Evolutionary conservation across 2,113 vertebrate genomes (phyloP), one percentile per base, ranked within the genome.

Genomic region (Tenebrosternarchus preto): DNA sequence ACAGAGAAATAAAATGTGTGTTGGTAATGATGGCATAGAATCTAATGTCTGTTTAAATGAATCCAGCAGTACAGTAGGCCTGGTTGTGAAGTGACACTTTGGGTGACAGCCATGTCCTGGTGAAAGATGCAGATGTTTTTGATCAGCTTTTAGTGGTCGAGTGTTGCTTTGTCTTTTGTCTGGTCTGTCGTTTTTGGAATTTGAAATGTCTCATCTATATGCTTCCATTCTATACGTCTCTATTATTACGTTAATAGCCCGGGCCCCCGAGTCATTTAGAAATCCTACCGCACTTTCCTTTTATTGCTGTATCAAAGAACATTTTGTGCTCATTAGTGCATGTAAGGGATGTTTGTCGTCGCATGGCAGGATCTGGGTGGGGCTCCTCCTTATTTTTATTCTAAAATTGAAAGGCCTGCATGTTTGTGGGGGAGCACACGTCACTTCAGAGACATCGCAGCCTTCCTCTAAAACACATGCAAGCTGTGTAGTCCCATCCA

Each of bases 281-380:
- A 50, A 77, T 33, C 76, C 22, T 77, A 15, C 22, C 24, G 55
- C 1, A 0, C 5, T 77, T 22, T 55, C 0, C 17, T 71, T 67
- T 55, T 80, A 39, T 66, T 57, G 76, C 36, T 73, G 29, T 78
- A 57, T 73, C 8, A 78, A 67, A 69, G 74, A 71, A 56, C 46
- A 46, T 61, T 71, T 81, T 59, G 71, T 74, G 50, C 59, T 84
- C 72, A 79, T 84, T 84, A 78, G 46, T 17, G 29, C 39, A 17
- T 5, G 43, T 60, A 68, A n/a, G 63, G 76, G 53, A 67, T 69
- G 60, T 56, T 60, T 82, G 70, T 82, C 36, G 55, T 57, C 5
- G 3, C 46, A 39, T 72, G 68, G 61, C 68, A 82, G 60, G 68
- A 82, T 56, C 67, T 72, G 74, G 80, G 74, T 77, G 74, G 27